Conservation (phyloP, 2,113 vertebrate genomes). For the Dipodomys stephensi region DNA sequence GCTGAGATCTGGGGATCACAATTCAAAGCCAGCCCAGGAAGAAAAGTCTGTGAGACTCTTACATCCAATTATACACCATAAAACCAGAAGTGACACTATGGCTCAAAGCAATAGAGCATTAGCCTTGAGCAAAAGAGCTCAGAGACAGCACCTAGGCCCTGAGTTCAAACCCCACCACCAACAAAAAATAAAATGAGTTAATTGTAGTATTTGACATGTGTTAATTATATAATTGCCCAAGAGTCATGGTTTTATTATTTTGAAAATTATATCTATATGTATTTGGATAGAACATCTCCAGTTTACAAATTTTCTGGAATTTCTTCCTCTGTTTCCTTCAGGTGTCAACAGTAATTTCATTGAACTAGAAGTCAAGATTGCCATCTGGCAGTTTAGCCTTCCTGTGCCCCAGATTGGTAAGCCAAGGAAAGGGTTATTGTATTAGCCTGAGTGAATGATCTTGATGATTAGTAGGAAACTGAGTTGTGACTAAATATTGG, state of each 20-base stretch:
- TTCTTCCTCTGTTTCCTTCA: background rate
- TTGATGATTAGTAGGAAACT: background rate
- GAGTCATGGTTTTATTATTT: conserved; percentile 31
- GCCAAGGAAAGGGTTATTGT: background rate
- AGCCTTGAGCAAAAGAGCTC: no score
- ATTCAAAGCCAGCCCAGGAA: no score
- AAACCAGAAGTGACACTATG: no score
- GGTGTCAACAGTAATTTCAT: background rate
- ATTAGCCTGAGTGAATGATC: background rate
- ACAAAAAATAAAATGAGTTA: no score
- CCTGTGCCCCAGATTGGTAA: background rate
- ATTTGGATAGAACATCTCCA: conserved; percentile 30
- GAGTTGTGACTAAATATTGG: background rate
- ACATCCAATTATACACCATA: no score
- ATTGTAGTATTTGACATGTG: background rate
- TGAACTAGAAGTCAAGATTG: background rate
- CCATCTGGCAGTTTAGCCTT: background rate
- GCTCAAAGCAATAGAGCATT: no score
- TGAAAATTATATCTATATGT: background rate
- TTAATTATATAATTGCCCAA: conserved; percentile 39
- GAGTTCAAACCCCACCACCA: no score
- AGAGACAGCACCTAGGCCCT: no score
- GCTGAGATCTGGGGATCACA: no score
- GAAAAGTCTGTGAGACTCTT: no score
- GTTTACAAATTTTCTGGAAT: background rate